Evolutionary conservation across 2,113 vertebrate genomes (phyloP).

Genomic region (Gnathonemus echidnorhynchus): DNA sequence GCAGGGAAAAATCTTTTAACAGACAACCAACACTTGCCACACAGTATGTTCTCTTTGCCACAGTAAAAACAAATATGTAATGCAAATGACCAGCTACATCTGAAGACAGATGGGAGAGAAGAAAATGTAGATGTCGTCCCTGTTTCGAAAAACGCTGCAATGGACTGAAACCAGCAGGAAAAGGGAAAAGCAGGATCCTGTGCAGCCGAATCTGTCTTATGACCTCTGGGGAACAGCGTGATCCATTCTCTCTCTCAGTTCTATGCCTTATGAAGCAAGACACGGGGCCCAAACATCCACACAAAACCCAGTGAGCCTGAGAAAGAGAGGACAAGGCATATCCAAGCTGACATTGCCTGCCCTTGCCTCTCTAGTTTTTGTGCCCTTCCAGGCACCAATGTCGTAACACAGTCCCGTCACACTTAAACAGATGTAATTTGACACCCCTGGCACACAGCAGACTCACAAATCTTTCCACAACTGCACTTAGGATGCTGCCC

Average conservation of each 20-base stretch:
- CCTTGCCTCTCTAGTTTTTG: slow-evolving; percentile 19
- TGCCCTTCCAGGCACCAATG: slow-evolving; percentile 32
- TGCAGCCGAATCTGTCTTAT: slow-evolving; percentile 29
- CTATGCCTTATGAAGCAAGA: not conserved
- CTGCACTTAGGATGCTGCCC: slow-evolving; percentile 9
- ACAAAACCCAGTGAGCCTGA: not conserved
- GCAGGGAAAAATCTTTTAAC: slow-evolving; percentile 5
- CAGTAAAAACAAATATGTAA: slow-evolving; percentile 17
- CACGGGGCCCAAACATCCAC: not conserved
- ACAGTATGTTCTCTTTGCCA: not conserved
- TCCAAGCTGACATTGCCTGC: slow-evolving; percentile 29
- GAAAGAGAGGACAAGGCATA: not conserved
- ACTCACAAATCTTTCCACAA: slow-evolving; percentile 42
- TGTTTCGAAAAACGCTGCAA: not conserved
- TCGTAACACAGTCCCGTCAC: slow-evolving; percentile 50
- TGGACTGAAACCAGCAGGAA: slow-evolving; percentile 40
- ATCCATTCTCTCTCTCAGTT: slow-evolving; percentile 34
- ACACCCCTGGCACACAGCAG: slow-evolving; percentile 38
- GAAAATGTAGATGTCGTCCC: slow-evolving; percentile 14
- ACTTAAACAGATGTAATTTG: slow-evolving; percentile 50
- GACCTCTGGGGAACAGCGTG: slow-evolving; percentile 44
- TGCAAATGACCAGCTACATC: slow-evolving; percentile 4
- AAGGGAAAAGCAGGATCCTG: slow-evolving; percentile 26
- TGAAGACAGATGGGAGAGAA: slow-evolving; percentile 6
- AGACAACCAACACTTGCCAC: slow-evolving; percentile 8